Evolutionary conservation across 2,888 invertebrate species (phyloP).

Genomic region (Erannis defoliaria): DNA sequence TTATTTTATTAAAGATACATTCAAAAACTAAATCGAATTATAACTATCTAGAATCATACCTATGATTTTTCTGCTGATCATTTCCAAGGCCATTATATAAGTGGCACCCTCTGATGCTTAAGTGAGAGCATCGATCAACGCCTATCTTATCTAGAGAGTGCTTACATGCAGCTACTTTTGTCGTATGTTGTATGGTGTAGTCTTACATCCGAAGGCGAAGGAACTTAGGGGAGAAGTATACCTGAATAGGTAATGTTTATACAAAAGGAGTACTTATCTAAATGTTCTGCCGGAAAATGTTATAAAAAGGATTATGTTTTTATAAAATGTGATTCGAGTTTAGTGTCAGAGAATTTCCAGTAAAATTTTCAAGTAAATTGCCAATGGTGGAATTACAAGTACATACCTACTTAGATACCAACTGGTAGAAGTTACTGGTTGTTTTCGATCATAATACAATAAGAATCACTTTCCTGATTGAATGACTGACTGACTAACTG

Average conservation of each 20-base stretch:
- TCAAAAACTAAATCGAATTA: no score
- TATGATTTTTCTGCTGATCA: constrained; percentile 36
- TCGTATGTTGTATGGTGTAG: constrained; percentile 19
- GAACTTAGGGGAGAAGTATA: constrained; percentile 11
- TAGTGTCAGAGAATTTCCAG: no score
- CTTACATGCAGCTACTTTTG: constrained; percentile 38
- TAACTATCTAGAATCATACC: no score
- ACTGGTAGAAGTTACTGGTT: no score
- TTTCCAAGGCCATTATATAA: constrained; percentile 40
- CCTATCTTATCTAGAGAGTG: constrained; percentile 55
- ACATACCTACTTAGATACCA: no score
- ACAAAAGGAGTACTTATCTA: constrained; percentile 5
- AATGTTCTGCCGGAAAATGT: not conserved
- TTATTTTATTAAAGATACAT: no score
- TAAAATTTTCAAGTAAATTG: no score
- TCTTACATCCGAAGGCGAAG: constrained; percentile 27
- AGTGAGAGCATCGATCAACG: constrained; percentile 61
- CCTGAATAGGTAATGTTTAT: constrained; percentile 14
- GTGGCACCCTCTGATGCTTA: constrained; percentile 44
- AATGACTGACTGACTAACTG: no score
- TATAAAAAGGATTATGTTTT: not conserved
- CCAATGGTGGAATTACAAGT: no score
- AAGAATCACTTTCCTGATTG: no score
- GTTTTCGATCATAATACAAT: no score
- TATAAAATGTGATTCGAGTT: no score